Conservation (phyloP, 2,113 vertebrate species). For the Menidia beryllina region DNA sequence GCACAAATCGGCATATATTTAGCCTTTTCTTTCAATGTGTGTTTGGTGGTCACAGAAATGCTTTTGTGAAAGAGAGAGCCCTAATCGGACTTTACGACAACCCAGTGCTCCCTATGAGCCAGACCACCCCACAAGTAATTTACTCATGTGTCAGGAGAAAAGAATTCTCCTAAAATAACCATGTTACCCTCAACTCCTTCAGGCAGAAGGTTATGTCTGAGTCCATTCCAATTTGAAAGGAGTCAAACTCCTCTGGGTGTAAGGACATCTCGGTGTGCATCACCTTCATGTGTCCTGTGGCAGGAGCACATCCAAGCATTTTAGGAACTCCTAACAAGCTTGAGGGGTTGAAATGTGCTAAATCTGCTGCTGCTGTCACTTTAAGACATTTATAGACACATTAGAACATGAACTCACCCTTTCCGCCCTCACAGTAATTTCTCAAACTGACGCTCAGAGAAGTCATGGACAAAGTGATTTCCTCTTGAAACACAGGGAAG, state of each 20-base stretch:
- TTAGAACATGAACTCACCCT: constrained; percentile 77
- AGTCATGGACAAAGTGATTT: constrained; percentile 88
- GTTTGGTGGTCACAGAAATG: too few relatives aligned
- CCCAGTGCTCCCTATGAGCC: constrained; percentile 12
- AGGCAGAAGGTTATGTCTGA: constrained; percentile 94
- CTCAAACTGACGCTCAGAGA: constrained; percentile 85
- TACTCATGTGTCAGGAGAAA: constrained; percentile 56
- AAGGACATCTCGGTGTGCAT: constrained; percentile 89
- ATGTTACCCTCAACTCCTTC: constrained; percentile 93
- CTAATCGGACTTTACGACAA: constrained; percentile 25
- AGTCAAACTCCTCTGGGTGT: constrained; percentile 90
- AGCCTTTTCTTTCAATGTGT: too few relatives aligned
- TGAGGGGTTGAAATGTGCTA: neutral
- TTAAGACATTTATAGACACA: neutral
- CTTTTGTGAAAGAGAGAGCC: constrained; percentile 35
- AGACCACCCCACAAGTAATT: constrained; percentile 18
- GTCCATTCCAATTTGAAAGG: constrained; percentile 88
- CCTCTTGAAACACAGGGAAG: constrained; percentile 90
- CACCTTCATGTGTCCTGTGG: constrained; percentile 83
- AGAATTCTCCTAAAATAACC: constrained; percentile 46
- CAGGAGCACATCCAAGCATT: constrained; percentile 14
- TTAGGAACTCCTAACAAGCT: neutral
- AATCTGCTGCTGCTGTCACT: neutral
- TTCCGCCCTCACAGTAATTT: constrained; percentile 84
- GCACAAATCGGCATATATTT: too few relatives aligned